A percentile compares a stretch with the other conserved stretches of the same genome.
phyloP scores from a whole-genome alignment of 2,113 vertebrate genomes.

The Athene cunicularia region DNA sequence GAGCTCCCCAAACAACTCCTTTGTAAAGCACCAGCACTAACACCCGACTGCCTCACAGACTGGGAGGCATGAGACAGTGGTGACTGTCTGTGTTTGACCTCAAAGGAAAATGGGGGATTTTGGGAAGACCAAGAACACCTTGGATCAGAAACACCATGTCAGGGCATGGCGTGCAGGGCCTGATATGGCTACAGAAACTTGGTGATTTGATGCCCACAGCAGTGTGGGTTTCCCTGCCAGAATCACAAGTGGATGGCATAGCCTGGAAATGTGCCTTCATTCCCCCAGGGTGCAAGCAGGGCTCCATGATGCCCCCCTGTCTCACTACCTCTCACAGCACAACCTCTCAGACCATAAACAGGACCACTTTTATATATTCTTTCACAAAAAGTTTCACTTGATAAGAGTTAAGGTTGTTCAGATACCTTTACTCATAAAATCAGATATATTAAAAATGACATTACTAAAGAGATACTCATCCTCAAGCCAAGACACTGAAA shows the following conservation, averaged over 20 bases:
- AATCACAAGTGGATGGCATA: not conserved
- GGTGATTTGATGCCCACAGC: not conserved
- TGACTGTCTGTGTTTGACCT: not conserved
- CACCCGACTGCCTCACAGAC: not conserved
- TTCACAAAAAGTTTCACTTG: not conserved
- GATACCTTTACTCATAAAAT: not conserved
- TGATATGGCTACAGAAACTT: not conserved
- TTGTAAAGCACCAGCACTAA: not conserved
- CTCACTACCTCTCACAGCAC: not conserved
- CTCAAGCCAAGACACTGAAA: not conserved
- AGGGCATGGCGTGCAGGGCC: not conserved
- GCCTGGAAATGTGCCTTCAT: not conserved
- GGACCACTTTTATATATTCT: not conserved
- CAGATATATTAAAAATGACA: not conserved
- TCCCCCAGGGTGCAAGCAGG: not conserved
- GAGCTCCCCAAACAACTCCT: fast-evolving
- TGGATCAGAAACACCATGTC: not conserved
- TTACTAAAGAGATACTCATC: not conserved
- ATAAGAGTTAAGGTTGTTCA: not conserved
- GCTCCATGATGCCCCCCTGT: not conserved
- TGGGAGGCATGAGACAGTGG: fast-evolving
- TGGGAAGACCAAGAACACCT: not conserved
- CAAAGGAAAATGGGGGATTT: not conserved
- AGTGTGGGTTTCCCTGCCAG: not conserved
- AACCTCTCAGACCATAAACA: not conserved